Percentiles rank a stretch among this genome's conserved stretches.
phyloP scores from a whole-genome alignment of 2,113 vertebrate genomes.

The Pao palembangensis region DNA sequence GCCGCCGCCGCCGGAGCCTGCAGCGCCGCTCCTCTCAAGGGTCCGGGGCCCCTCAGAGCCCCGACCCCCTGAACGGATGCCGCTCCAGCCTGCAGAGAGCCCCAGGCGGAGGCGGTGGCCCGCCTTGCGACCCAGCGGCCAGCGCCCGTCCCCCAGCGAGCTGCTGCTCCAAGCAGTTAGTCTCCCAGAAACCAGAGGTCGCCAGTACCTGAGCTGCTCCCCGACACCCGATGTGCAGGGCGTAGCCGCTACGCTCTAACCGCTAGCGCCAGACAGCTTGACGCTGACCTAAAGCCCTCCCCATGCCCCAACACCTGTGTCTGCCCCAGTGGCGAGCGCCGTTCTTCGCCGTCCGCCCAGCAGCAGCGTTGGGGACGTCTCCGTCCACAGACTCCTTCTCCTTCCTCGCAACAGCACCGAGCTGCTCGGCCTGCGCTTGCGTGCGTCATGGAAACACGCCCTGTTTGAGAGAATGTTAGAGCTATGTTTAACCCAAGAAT shows the following conservation, averaged over 20 bases:
- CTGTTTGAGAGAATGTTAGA: too few relatives aligned
- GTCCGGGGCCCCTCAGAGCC: conserved; percentile 4
- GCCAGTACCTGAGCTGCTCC: conserved; percentile 71
- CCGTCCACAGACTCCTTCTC: too few relatives aligned
- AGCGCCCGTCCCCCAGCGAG: conserved; percentile 54
- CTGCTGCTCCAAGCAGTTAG: conserved; percentile 66
- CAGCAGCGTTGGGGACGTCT: too few relatives aligned
- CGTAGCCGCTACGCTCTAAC: neutral
- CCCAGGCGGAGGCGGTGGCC: conserved; percentile 14
- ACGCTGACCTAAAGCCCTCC: too few relatives aligned
- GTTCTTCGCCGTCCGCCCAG: too few relatives aligned
- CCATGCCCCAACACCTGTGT: too few relatives aligned
- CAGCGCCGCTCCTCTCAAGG: conserved; percentile 21
- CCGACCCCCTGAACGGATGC: conserved; percentile 25
- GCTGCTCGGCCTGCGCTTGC: neutral
- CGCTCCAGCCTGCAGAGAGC: conserved; percentile 48
- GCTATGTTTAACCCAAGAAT: too few relatives aligned
- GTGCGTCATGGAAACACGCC: too few relatives aligned
- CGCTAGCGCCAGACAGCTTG: too few relatives aligned
- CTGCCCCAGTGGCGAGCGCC: too few relatives aligned
- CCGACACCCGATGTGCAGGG: too few relatives aligned
- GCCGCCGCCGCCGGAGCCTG: conserved; percentile 58
- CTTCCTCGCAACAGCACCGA: too few relatives aligned
- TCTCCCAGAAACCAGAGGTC: conserved; percentile 70
- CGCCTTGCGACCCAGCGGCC: neutral